These are phyloP conservation scores for Aspidiotus rigidus DNA, from an alignment of 2,888 invertebrate species.

Conservation along the genomic window DNA sequence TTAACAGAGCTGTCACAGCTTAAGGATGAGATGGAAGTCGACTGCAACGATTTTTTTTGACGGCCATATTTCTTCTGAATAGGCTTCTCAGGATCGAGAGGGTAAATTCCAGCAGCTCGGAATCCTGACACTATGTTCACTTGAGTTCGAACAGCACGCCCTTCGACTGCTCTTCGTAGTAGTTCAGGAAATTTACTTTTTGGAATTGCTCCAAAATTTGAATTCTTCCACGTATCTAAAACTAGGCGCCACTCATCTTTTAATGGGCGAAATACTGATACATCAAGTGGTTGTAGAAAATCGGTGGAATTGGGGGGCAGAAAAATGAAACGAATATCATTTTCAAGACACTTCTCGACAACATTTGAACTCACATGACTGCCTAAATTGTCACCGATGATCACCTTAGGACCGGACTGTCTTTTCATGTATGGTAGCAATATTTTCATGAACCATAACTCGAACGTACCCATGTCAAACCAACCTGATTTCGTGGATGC, in stretches of 20 bases:
- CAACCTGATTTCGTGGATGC: constrained; percentile 26
- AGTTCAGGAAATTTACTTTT: constrained; percentile 22
- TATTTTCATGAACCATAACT: constrained; percentile 27
- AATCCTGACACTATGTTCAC: constrained; percentile 22
- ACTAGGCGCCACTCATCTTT: constrained; percentile 7
- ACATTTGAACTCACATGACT: background rate
- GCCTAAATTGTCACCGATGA: constrained; percentile 15
- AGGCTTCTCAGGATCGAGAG: constrained; percentile 21
- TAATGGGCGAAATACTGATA: constrained; percentile 17
- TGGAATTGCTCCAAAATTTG: constrained; percentile 5
- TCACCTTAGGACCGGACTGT: constrained; percentile 3
- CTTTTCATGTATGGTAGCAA: constrained; percentile 10
- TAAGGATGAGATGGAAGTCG: background rate
- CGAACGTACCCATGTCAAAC: constrained; percentile 33
- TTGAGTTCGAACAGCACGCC: background rate
- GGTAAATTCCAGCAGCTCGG: constrained; percentile 13
- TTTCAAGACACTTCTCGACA: background rate
- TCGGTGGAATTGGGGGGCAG: constrained; percentile 14
- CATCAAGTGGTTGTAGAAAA: constrained; percentile 20
- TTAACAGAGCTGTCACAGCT: background rate
- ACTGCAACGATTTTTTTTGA: background rate
- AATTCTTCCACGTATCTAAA: constrained; percentile 17
- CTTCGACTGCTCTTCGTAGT: constrained; percentile 4
- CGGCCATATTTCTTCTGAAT: background rate
- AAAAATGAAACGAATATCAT: constrained; percentile 18